phyloP scores from a whole-genome alignment of 2,888 invertebrate species.

The Caenorhabditis imperialis region DNA sequence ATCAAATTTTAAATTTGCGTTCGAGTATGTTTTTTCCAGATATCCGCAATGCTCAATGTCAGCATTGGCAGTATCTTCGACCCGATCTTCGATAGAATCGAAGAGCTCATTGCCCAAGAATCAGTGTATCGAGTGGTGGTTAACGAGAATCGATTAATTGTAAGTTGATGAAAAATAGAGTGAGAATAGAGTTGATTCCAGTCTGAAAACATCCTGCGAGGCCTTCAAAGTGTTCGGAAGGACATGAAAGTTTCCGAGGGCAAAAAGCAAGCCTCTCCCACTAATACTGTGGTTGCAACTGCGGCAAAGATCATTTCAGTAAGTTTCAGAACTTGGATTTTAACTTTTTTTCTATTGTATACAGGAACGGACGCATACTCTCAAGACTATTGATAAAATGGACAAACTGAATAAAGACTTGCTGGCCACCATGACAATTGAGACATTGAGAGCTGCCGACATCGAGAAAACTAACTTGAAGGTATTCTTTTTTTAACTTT shows the following conservation, averaged over 20 bases:
- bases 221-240: slow-evolving; percentile 38
- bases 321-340: neutral
- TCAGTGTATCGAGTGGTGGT: slow-evolving; percentile 49
- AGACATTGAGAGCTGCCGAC: slow-evolving; percentile 58
- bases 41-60: slow-evolving; percentile 43
- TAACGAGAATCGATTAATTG: slow-evolving; percentile 45
- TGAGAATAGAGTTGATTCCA: slow-evolving; percentile 14
- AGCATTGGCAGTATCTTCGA: slow-evolving; percentile 43
- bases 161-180: neutral
- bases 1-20: no score
- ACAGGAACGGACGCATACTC: slow-evolving; percentile 34
- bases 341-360: neutral
- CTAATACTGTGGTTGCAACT: slow-evolving; percentile 16
- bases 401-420: slow-evolving; percentile 60
- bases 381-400: slow-evolving; percentile 56
- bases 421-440: slow-evolving; percentile 60
- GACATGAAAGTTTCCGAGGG: slow-evolving; percentile 22
- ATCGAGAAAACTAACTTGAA: slow-evolving; percentile 55
- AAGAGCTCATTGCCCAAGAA: slow-evolving; percentile 49
- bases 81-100: slow-evolving; percentile 42
- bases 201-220: slow-evolving; percentile 48
- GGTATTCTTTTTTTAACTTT: slow-evolving; percentile 14
- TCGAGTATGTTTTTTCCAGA: slow-evolving; percentile 3
- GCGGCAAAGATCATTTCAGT: slow-evolving; percentile 46
- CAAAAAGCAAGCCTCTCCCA: slow-evolving; percentile 14